Percentiles rank a stretch among this genome's conserved stretches.
Conservation (phyloP, 1,140 invertebrate genomes). For the Macrobrachium rosenbergii region DNA sequence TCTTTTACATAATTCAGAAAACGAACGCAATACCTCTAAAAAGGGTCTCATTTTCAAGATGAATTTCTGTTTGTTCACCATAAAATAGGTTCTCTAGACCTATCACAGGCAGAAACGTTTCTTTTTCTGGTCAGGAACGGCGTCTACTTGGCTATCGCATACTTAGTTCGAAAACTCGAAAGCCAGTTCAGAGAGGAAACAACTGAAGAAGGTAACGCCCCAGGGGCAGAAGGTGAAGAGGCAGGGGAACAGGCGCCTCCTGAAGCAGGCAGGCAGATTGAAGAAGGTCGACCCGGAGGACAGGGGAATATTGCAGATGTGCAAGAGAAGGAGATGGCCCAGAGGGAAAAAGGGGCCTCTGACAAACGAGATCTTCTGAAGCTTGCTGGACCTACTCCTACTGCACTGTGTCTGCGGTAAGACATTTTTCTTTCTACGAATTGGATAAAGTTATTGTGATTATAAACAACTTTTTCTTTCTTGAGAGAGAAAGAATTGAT, state of each 20-base stretch:
- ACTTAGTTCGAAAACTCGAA: slow-evolving; percentile 1
- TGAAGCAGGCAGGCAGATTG: neutral
- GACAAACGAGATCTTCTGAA: neutral
- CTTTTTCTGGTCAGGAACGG: neutral
- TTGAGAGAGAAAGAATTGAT: too few relatives aligned
- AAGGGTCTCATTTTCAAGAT: neutral
- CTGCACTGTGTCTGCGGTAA: neutral
- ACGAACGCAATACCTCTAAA: neutral
- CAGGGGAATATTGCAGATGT: neutral
- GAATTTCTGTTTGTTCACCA: neutral
- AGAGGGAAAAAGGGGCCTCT: neutral
- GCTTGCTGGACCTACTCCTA: neutral
- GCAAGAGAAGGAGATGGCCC: neutral
- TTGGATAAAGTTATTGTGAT: too few relatives aligned
- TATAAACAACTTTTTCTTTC: too few relatives aligned
- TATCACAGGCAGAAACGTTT: neutral
- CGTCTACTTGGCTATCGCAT: neutral
- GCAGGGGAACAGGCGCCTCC: neutral
- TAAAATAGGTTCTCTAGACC: too few relatives aligned
- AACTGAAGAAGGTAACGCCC: too few relatives aligned
- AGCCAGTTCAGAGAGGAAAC: neutral
- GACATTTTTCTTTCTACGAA: too few relatives aligned
- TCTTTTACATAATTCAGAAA: neutral
- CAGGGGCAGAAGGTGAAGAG: neutral
- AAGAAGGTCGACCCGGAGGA: neutral